Conservation (phyloP, 2,113 vertebrate species). For the Ramphastos sulfuratus region DNA sequence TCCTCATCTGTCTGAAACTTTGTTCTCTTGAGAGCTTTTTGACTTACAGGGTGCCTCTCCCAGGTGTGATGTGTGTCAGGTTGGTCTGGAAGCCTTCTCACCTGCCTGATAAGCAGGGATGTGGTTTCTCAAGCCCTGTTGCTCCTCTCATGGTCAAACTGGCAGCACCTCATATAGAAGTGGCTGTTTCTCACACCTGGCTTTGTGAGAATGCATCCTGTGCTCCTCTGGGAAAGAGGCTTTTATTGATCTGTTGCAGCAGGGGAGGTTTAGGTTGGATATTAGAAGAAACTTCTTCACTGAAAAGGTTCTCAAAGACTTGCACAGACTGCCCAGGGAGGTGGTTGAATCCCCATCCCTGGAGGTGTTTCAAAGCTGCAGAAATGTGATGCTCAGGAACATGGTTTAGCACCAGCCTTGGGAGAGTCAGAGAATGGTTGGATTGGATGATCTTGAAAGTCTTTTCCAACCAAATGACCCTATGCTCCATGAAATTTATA, state of each 20-base stretch:
- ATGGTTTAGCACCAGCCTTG: too few relatives aligned
- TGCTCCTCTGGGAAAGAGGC: not conserved
- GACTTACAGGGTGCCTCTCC: not conserved
- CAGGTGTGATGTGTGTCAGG: fast-evolving
- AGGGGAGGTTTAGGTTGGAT: too few relatives aligned
- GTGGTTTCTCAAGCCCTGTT: not conserved
- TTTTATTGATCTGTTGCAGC: not conserved
- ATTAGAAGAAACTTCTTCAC: too few relatives aligned
- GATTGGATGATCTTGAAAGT: too few relatives aligned
- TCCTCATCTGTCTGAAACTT: not conserved
- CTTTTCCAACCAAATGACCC: too few relatives aligned
- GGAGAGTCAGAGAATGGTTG: too few relatives aligned
- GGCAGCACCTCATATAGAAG: fast-evolving
- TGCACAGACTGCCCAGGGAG: too few relatives aligned
- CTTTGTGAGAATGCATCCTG: not conserved
- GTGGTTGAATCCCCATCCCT: too few relatives aligned
- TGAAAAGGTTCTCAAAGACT: too few relatives aligned
- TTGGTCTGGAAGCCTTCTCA: not conserved
- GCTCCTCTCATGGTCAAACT: fast-evolving
- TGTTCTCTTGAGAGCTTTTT: not conserved
- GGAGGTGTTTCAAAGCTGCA: too few relatives aligned
- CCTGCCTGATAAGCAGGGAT: not conserved
- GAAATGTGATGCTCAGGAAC: too few relatives aligned
- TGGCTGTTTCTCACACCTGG: not conserved
- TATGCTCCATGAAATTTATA: not conserved